Base-by-base conservation (phyloP, 2,888 invertebrate genomes). In the Pharmacophagus antenor region DNA sequence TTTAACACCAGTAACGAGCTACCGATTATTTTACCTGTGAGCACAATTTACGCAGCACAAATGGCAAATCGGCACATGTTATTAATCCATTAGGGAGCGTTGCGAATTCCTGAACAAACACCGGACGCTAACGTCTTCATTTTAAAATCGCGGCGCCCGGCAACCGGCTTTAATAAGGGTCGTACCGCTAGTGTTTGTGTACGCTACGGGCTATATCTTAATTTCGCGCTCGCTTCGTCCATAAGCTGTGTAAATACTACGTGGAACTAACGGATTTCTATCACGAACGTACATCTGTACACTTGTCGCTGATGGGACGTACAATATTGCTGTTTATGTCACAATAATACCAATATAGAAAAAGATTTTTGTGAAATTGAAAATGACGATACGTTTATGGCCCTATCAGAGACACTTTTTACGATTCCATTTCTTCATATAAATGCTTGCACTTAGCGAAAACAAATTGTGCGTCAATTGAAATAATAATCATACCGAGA, bases 191-290 rank as follows among this genome's bases (percentile, higher is more conserved):
- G 73, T 80, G 84, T 85, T 84, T 84, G 79, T 75, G 71, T 69
- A n/a, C 75, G 71, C 72, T 65, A 72, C 73, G 70, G 72, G 74
- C 75, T 82, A 86, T 85, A 84, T 84, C 87, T 87, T 86, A 86
- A 88, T 88, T 87, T 87, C 70, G 79, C 80, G 73, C 80, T 73
- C 76, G 78, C 71, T 67, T 69, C 70, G 69, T 64, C 68, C 72
- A 66, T 76, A 74, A 77, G 74, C 79, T 76, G 68, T 63, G 82
- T 72, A 80, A 82, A 83, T 80, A 82, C 74, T 80, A 69, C 20
- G 66, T 64, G 70, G 73, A 71, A 75, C 71, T 74, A 73, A 71
- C 65, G 67, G 67, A 55, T 68, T 65, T 72, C n/a, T 70, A 62
- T 58, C 56, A 49, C 46, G 22, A 46, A 48, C 50, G 54, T 25